These are phyloP conservation scores for Acanthis flammea DNA, from an alignment of 2,797 vertebrate genomes.

Conservation along the genomic window DNA sequence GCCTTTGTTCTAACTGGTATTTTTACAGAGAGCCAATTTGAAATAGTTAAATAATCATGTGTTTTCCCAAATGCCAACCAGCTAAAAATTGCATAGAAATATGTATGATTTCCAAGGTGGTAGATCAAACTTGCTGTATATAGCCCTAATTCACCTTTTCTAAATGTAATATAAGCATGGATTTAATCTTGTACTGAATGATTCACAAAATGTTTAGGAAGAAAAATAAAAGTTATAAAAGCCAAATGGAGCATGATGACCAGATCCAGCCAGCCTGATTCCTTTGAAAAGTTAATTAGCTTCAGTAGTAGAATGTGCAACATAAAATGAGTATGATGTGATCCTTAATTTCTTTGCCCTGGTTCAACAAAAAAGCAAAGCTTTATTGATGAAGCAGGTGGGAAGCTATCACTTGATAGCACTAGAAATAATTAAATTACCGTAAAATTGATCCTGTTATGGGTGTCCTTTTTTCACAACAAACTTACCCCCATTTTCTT, in stretches of 20 bases:
- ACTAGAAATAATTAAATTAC: not conserved
- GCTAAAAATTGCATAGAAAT: conserved; percentile 31
- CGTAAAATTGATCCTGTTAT: not conserved
- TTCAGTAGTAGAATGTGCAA: not conserved
- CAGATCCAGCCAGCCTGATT: not conserved
- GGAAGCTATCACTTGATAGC: not conserved
- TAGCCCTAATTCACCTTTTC: conserved; percentile 41
- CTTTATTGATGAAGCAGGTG: not conserved
- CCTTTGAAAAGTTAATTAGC: conserved; percentile 4
- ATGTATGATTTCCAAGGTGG: conserved; percentile 19
- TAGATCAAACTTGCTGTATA: conserved; percentile 16
- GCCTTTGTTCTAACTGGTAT: conserved; percentile 56
- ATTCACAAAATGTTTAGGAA: conserved; percentile 1
- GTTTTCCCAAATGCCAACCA: conserved; percentile 46
- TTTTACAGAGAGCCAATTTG: conserved; percentile 51
- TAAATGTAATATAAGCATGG: not conserved
- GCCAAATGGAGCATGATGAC: not conserved
- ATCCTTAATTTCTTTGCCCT: not conserved
- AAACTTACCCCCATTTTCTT: not conserved
- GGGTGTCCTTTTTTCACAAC: not conserved
- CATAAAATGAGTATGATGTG: not conserved
- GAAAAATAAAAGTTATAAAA: not conserved
- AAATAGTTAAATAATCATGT: conserved; percentile 62
- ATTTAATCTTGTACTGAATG: not conserved
- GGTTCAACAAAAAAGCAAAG: not conserved